These are phyloP conservation scores for Crotalus viridis DNA, from an alignment of 2,113 vertebrate species.

Conservation along the genomic window DNA sequence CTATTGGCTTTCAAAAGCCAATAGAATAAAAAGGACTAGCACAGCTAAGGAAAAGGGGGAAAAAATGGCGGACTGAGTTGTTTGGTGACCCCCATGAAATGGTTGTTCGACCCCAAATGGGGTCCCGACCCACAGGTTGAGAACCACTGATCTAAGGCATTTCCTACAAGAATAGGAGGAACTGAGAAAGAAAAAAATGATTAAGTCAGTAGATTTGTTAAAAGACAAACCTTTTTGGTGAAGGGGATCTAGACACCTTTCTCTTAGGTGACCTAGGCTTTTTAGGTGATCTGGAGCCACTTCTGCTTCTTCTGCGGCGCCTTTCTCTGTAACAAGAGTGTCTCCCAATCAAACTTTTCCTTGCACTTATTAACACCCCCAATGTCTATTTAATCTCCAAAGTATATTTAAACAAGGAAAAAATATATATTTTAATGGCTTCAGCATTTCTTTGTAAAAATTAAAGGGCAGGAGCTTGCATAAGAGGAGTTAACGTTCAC, in stretches of 20 bases:
- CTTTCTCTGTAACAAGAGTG: slow-evolving; percentile 66
- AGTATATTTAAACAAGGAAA: neutral
- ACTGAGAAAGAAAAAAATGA: neutral
- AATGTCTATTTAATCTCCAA: neutral
- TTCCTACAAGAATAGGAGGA: fast-evolving
- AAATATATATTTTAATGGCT: neutral
- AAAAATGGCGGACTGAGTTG: too few species aligned
- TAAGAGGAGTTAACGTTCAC: neutral
- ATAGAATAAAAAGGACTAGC: too few species aligned
- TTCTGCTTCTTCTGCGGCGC: slow-evolving; percentile 86
- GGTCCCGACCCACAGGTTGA: too few species aligned
- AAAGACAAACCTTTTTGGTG: slow-evolving; percentile 82
- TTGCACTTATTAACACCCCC: neutral
- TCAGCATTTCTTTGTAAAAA: neutral
- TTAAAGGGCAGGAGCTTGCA: neutral
- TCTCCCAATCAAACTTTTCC: neutral
- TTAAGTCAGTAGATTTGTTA: neutral
- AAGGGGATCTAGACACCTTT: slow-evolving; percentile 85
- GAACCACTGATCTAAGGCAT: too few species aligned
- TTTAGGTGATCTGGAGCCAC: slow-evolving; percentile 82
- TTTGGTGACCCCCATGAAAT: too few species aligned
- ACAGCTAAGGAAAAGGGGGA: too few species aligned
- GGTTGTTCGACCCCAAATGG: too few species aligned
- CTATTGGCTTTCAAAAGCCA: too few species aligned
- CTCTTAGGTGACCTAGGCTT: slow-evolving; percentile 88